Percentiles rank a stretch among this genome's conserved stretches.
These are phyloP conservation scores for Caenorhabditis drosophilae DNA, from an alignment of 2,888 invertebrate species.

Conservation along the genomic window DNA sequence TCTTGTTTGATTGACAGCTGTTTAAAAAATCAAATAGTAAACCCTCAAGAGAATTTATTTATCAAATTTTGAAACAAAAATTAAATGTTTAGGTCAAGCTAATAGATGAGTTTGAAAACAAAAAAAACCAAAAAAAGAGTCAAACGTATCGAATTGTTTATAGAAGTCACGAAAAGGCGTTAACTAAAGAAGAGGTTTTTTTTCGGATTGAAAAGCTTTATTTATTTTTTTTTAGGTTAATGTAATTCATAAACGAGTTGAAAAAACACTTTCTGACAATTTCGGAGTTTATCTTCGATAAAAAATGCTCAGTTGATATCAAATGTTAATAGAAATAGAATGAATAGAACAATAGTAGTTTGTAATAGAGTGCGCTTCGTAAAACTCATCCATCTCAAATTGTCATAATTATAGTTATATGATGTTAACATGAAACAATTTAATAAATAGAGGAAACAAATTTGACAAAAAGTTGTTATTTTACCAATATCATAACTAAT, in stretches of 20 bases:
- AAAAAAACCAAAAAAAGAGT: slow-evolving; percentile 82
- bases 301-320: neutral
- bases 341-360: neutral
- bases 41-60: neutral
- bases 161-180: slow-evolving; percentile 86
- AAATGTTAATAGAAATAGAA: neutral
- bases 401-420: too few species aligned
- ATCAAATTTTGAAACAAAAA: neutral
- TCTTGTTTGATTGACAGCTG: too few species aligned
- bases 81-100: slow-evolving; percentile 49
- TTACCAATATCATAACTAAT: too few species aligned
- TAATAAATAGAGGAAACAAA: too few species aligned
- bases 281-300: slow-evolving; percentile 43
- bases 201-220: neutral
- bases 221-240: slow-evolving; percentile 48
- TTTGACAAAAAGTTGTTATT: too few species aligned
- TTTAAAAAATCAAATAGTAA: neutral
- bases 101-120: slow-evolving; percentile 85
- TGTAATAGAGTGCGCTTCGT: too few species aligned
- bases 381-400: too few species aligned
- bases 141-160: slow-evolving; percentile 89
- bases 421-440: too few species aligned
- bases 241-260: slow-evolving; percentile 60
- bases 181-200: slow-evolving; percentile 85
- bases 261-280: slow-evolving; percentile 40